phyloP scores from a whole-genome alignment of 2,797 vertebrate genomes.

The Acipenser transmontanus region DNA sequence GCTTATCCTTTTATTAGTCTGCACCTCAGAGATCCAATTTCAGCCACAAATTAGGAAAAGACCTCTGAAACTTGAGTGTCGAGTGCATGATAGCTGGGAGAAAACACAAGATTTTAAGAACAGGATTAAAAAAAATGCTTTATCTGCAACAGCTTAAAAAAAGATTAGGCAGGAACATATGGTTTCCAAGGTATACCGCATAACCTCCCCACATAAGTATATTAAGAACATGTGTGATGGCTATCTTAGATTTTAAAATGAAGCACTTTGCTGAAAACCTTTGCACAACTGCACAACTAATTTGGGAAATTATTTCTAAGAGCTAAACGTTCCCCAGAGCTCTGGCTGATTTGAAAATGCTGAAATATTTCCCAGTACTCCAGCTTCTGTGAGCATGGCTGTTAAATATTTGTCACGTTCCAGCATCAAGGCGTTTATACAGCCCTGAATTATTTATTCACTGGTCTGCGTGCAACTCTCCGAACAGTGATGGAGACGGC shows the following conservation, averaged over 20 bases:
- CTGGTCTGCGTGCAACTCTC: conserved; percentile 56
- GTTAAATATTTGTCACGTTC: conserved; percentile 61
- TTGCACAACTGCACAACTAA: too few species aligned
- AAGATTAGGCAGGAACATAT: too few species aligned
- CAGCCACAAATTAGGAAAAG: neutral
- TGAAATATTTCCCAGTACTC: conserved; percentile 41
- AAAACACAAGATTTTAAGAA: conserved; percentile 20
- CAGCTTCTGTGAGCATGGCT: conserved; percentile 51
- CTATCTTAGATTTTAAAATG: too few species aligned
- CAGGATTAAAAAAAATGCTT: conserved; percentile 11
- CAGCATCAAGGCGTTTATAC: conserved; percentile 48
- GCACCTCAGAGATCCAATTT: neutral
- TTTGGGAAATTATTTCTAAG: conserved; percentile 19
- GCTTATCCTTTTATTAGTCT: neutral
- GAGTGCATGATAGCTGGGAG: conserved; percentile 21
- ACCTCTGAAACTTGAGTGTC: neutral
- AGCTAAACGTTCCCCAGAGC: conserved; percentile 44
- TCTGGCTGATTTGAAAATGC: conserved; percentile 35
- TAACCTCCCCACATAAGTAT: too few species aligned
- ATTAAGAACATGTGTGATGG: too few species aligned
- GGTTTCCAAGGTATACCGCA: too few species aligned
- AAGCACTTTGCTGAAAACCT: too few species aligned
- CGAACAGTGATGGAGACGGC: conserved; percentile 47
- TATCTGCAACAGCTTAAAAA: neutral
- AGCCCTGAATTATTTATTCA: conserved; percentile 70